These are phyloP conservation scores for Temnothorax unifasciatus DNA, from an alignment of 2,888 invertebrate genomes.

Conservation along the genomic window DNA sequence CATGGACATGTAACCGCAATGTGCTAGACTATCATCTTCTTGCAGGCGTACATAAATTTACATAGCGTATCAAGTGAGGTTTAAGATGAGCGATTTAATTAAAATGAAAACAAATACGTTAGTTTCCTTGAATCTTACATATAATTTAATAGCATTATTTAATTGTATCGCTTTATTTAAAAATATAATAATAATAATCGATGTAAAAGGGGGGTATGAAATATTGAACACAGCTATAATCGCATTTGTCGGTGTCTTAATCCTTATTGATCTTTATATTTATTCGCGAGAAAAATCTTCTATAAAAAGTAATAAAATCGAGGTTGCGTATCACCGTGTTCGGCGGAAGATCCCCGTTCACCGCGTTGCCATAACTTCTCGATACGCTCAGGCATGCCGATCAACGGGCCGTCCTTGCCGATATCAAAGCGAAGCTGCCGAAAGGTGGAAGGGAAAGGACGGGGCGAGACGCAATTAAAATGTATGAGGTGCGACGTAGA, in stretches of 20 bases:
- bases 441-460: conserved; percentile 42
- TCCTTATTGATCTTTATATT: neutral
- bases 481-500: conserved; percentile 43
- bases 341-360: neutral
- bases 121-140: neutral
- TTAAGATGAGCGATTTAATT: conserved; percentile 6
- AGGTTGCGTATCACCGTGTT: neutral
- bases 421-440: conserved; percentile 44
- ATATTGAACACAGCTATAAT: neutral
- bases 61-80: neutral
- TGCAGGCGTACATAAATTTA: neutral
- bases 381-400: conserved; percentile 29
- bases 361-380: conserved; percentile 25
- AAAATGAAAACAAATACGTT: neutral
- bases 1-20: neutral
- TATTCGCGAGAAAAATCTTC: conserved; percentile 6
- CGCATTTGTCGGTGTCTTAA: neutral
- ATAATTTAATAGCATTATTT: neutral
- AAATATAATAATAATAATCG: neutral
- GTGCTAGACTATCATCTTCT: neutral
- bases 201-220: neutral
- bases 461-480: conserved; percentile 60
- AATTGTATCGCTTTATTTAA: neutral
- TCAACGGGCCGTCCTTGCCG: conserved; percentile 41
- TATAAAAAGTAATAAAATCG: neutral